Base-by-base conservation (phyloP, 2,797 vertebrate genomes). In the Aplochiton taeniatus region DNA sequence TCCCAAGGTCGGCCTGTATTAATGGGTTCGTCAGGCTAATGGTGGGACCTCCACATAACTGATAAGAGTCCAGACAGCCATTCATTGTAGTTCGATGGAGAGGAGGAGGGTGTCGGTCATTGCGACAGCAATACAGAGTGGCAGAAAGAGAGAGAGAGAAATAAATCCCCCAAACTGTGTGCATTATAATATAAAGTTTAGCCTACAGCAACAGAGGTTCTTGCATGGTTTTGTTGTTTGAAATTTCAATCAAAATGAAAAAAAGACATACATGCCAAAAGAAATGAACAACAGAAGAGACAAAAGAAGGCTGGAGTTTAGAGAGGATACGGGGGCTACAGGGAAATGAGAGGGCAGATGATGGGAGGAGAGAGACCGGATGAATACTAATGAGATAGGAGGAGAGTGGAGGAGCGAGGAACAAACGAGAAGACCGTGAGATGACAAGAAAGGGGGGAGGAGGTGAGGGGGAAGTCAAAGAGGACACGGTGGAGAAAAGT, bases 41-140 rank as follows among this genome's bases (percentile, higher is more conserved):
- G 82, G 74, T 74, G 61, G 82, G 85, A 89, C 86, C 87, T 88
- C 88, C 84, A 81, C 73, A 47, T 90, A 85, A 89, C 80, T 67
- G 79, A 89, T 86, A 80, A 65, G 68, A 80, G 82, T 75, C 79
- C 74, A 42, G 72, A 73, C 71, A 70, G 73, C 66, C 62, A 58
- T 86, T 85, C 76, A 70, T 55, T 61, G 76, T 61, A 83, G 71
- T 68, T 58, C 68, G 66, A 65, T 58, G 68, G 70, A 68, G 19
- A 17, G 20, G 45, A 46, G 45, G 9, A 68, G 78, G 53, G 47
- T 65, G 58, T 48, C 42, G 7, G 17, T 48, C 47, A 49, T 41
- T 16, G 43, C 62, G 46, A 66, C 16, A 5, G 19, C 20, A 56
- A n/a, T n/a, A n/a, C n/a, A n/a, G n/a, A n/a, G n/a, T n/a, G n/a